A percentile compares a stretch with the other conserved stretches of the same genome.
phyloP scores from a whole-genome alignment of 2,113 vertebrate species.

The Dunckerocampus dactyliophorus region DNA sequence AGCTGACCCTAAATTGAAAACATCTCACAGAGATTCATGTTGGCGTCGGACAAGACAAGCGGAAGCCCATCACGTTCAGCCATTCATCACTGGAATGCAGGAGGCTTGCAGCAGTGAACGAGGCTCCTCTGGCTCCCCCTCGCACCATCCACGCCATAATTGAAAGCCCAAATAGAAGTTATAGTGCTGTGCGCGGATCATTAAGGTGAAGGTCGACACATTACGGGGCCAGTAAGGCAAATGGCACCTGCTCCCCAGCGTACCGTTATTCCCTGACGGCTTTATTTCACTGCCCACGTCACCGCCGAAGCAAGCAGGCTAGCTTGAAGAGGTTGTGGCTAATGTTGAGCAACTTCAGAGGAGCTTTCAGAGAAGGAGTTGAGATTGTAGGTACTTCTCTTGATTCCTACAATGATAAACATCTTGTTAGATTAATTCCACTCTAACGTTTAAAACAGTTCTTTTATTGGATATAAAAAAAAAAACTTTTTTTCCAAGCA shows the following conservation, averaged over 20 bases:
- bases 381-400: too few relatives aligned
- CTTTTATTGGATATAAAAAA: too few relatives aligned
- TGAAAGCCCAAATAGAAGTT: constrained; percentile 49
- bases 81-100: constrained; percentile 64
- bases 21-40: constrained; percentile 13
- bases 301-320: background rate
- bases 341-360: too few relatives aligned
- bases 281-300: constrained; percentile 2
- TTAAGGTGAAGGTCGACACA: constrained; percentile 45
- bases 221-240: constrained; percentile 18
- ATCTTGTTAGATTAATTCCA: too few relatives aligned
- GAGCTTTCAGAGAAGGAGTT: too few relatives aligned
- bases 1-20: constrained; percentile 32
- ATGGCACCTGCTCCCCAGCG: constrained; percentile 15
- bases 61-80: constrained; percentile 29
- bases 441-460: too few relatives aligned
- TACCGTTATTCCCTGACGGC: constrained; percentile 4
- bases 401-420: too few relatives aligned
- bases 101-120: constrained; percentile 22
- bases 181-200: constrained; percentile 26
- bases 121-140: constrained; percentile 44
- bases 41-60: constrained; percentile 38
- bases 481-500: too few relatives aligned
- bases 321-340: background rate
- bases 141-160: constrained; percentile 52